These are phyloP conservation scores for Agapornis canus DNA, from an alignment of 2,797 vertebrate genomes.

Conservation along the genomic window DNA sequence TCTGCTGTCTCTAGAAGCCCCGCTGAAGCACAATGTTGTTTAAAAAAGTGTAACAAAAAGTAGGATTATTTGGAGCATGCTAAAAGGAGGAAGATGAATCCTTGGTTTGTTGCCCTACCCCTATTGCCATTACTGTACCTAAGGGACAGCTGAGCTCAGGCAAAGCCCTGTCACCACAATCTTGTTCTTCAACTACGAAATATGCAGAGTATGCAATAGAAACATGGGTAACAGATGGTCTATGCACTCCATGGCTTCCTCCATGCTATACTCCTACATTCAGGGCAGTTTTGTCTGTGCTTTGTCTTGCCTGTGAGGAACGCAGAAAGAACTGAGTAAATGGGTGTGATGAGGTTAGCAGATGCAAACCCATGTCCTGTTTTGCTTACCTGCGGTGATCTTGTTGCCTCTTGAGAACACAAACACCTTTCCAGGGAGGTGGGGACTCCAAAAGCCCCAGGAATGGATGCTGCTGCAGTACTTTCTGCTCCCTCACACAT, in stretches of 20 bases:
- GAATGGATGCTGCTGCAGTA: neutral
- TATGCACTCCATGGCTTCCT: neutral
- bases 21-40: neutral
- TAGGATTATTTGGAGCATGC: neutral
- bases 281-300: neutral
- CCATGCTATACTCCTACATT: neutral
- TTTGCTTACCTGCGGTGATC: neutral
- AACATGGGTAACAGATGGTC: neutral
- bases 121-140: neutral
- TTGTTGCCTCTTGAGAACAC: neutral
- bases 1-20: neutral
- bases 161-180: fast-evolving
- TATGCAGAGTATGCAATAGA: neutral
- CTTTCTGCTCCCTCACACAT: neutral
- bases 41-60: neutral
- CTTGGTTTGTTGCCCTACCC: neutral
- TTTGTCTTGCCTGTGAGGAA: neutral
- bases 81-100: neutral
- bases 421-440: neutral
- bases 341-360: neutral
- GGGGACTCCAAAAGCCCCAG: neutral
- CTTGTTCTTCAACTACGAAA: neutral
- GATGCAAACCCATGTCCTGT: neutral
- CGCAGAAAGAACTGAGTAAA: neutral
- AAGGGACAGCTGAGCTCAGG: neutral